Conservation (phyloP, 2,113 vertebrate genomes). For the Tautogolabrus adspersus region DNA sequence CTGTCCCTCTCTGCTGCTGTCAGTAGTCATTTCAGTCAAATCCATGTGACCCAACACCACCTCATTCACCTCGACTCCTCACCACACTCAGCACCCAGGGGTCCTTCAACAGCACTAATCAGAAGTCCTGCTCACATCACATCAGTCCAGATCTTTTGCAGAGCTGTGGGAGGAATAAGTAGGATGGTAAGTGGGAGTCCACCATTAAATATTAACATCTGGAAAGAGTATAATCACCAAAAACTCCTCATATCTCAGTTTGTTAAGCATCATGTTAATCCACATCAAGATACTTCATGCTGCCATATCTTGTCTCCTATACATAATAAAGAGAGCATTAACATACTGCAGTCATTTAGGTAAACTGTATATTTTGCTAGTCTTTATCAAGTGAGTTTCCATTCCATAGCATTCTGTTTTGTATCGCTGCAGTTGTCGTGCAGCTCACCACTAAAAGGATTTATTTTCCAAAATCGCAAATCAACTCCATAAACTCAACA, state of each 20-base stretch:
- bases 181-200: not conserved
- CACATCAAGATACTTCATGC: no score
- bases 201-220: not conserved
- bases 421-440: constrained; percentile 1
- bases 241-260: not conserved
- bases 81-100: not conserved
- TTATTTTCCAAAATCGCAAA: constrained; percentile 15
- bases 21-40: not conserved
- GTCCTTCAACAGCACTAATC: not conserved
- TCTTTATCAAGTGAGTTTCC: not conserved
- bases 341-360: not conserved
- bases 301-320: no score
- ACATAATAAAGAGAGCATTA: not conserved
- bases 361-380: not conserved
- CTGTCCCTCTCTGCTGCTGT: not conserved
- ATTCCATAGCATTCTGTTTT: not conserved
- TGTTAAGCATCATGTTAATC: not conserved
- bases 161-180: not conserved
- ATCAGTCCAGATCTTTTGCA: not conserved
- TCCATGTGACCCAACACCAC: not conserved
- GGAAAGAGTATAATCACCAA: not conserved
- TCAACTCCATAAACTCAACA: constrained; percentile 10
- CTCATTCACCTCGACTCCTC: not conserved
- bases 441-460: constrained; percentile 17
- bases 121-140: not conserved